A percentile compares a stretch with the other conserved stretches of the same genome.
phyloP scores from a whole-genome alignment of 2,113 vertebrate species.

The Entomyzon cyanotis region DNA sequence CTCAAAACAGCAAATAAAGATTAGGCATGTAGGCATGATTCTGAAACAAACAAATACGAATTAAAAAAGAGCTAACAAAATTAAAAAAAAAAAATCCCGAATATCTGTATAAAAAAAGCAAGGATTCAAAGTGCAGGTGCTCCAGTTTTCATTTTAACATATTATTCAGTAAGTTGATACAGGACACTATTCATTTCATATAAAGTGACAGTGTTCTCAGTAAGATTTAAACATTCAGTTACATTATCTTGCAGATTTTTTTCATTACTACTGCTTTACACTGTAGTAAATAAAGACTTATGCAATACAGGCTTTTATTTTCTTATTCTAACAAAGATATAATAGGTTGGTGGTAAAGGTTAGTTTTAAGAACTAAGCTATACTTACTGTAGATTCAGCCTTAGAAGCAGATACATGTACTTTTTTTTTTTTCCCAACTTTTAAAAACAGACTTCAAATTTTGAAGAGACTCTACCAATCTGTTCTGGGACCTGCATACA shows the following conservation, averaged over 20 bases:
- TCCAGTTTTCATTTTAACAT: slow-evolving; percentile 67
- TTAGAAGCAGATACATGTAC: not conserved
- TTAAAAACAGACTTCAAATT: slow-evolving; percentile 15
- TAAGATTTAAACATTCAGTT: slow-evolving; percentile 72
- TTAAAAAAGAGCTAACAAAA: slow-evolving; percentile 27
- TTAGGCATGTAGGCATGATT: slow-evolving; percentile 31
- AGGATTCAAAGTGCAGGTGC: slow-evolving; percentile 87
- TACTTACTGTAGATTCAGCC: slow-evolving; percentile 48
- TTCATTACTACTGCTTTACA: slow-evolving; percentile 60
- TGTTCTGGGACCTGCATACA: not conserved
- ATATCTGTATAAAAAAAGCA: slow-evolving; percentile 65
- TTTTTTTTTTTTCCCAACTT: not conserved
- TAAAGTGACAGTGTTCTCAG: slow-evolving; percentile 78
- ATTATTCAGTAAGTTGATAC: slow-evolving; percentile 57
- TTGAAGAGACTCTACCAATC: slow-evolving; percentile 38
- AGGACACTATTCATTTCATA: slow-evolving; percentile 56
- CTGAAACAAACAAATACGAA: not conserved
- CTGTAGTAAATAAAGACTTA: slow-evolving; percentile 57
- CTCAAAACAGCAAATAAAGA: slow-evolving; percentile 49
- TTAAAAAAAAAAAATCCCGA: not conserved
- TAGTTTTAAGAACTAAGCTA: slow-evolving; percentile 55
- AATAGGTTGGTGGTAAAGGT: slow-evolving; percentile 57
- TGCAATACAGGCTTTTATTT: slow-evolving; percentile 39
- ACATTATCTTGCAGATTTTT: slow-evolving; percentile 54
- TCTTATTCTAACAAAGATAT: slow-evolving; percentile 57